Conservation (phyloP, 2,113 vertebrate genomes). For the Engraulis encrasicolus region DNA sequence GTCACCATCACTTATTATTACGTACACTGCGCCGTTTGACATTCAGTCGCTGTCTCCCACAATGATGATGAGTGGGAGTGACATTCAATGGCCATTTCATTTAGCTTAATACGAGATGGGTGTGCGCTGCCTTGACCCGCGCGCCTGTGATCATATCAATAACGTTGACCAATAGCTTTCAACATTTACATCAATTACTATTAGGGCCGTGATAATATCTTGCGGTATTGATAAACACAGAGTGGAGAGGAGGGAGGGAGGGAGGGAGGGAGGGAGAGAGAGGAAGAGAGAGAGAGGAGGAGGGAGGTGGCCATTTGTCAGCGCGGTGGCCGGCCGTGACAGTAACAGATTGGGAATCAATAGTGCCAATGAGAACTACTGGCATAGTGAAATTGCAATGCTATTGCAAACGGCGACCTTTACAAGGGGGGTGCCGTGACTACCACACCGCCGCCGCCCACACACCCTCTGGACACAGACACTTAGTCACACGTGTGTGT, state of each 20-base stretch:
- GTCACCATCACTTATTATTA: not conserved
- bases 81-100: slow-evolving; percentile 43
- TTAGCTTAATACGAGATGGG: slow-evolving; percentile 55
- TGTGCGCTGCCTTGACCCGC: not conserved
- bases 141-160: slow-evolving; percentile 58
- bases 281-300: too few species aligned
- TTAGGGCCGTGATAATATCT: slow-evolving; percentile 65
- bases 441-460: slow-evolving; percentile 27
- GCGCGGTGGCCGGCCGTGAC: slow-evolving; percentile 54
- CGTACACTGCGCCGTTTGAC: not conserved
- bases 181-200: slow-evolving; percentile 59
- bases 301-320: slow-evolving; percentile 63
- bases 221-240: slow-evolving; percentile 66
- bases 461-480: slow-evolving; percentile 14
- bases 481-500: slow-evolving; percentile 12
- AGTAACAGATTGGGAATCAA: slow-evolving; percentile 74
- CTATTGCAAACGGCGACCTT: slow-evolving; percentile 54
- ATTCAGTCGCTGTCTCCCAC: not conserved
- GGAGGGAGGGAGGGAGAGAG: too few species aligned
- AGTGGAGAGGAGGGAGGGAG: too few species aligned
- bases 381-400: slow-evolving; percentile 62
- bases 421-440: slow-evolving; percentile 20
- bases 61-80: not conserved
- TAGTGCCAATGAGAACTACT: slow-evolving; percentile 64
- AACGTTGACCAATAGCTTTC: slow-evolving; percentile 55